A percentile compares a stretch with the other conserved stretches of the same genome.
phyloP scores from a whole-genome alignment of 2,888 invertebrate genomes.

The Pachliopta kotzebuea region DNA sequence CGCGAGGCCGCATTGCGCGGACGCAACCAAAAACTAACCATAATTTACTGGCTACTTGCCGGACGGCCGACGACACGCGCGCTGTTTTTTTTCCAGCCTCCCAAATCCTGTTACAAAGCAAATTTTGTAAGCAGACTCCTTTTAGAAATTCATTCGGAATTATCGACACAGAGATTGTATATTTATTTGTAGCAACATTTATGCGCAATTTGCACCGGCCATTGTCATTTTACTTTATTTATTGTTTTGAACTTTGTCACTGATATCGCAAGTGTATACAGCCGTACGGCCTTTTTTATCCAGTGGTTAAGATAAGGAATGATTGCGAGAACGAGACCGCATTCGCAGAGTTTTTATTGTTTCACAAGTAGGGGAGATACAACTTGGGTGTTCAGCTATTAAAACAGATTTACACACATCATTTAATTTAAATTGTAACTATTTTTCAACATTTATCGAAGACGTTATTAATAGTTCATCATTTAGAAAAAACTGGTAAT shows the following conservation, averaged over 20 bases:
- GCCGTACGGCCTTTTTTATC: conserved; percentile 21
- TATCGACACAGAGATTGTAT: conserved; percentile 54
- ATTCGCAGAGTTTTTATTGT: conserved; percentile 22
- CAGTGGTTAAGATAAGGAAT: conserved; percentile 26
- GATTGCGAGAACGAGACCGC: conserved; percentile 19
- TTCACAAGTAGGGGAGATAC: conserved; percentile 18
- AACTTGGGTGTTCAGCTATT: conserved; percentile 20
- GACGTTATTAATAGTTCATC: neutral
- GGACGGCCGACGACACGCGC: conserved; percentile 70
- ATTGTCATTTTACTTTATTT: conserved; percentile 35
- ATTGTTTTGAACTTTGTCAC: conserved; percentile 24
- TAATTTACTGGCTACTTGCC: conserved; percentile 79
- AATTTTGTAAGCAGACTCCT: conserved; percentile 73
- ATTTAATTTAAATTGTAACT: neutral
- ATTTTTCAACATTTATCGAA: neutral
- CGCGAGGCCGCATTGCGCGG: conserved; percentile 74
- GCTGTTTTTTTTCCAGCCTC: conserved; percentile 59
- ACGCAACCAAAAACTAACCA: conserved; percentile 80
- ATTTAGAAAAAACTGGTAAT: neutral
- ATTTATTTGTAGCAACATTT: conserved; percentile 46
- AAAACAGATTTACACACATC: neutral
- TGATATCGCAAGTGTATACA: conserved; percentile 27
- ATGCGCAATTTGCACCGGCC: conserved; percentile 42
- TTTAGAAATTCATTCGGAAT: conserved; percentile 64
- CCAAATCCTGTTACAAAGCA: conserved; percentile 72